Percentiles rank a stretch among this genome's conserved stretches.
Evolutionary conservation across 2,888 invertebrate genomes (phyloP).

Genomic region (Lepidonotus clava): DNA sequence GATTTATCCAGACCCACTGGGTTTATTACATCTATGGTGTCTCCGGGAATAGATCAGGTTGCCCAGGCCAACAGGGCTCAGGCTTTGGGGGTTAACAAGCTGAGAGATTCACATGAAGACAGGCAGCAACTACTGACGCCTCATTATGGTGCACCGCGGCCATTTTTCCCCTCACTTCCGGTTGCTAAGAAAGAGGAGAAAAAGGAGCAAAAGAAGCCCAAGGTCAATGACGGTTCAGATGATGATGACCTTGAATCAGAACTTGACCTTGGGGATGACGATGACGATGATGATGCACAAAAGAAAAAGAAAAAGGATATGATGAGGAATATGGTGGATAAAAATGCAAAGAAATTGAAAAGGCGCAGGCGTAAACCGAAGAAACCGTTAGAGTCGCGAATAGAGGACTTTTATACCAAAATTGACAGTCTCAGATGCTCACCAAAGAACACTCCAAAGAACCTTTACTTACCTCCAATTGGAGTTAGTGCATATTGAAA

Average conservation of each 20-base stretch:
- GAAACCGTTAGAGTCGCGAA: conserved; percentile 8
- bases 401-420: not conserved
- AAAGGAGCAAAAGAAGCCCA: not conserved
- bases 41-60: conserved; percentile 13
- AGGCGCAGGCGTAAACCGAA: not conserved
- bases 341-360: conserved; percentile 10
- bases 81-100: not conserved
- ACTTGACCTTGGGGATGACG: not conserved
- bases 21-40: conserved; percentile 14
- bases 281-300: not conserved
- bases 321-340: conserved; percentile 36
- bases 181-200: not conserved
- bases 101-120: not conserved
- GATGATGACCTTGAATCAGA: conserved; percentile 17
- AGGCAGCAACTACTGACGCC: not conserved
- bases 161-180: not conserved
- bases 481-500: not conserved
- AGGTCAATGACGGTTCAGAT: not conserved
- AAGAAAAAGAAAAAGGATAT: conserved; percentile 14
- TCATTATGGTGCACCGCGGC: not conserved
- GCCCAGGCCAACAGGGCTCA: conserved; percentile 27
- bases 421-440: not conserved
- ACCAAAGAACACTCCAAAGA: not conserved
- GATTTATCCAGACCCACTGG: not conserved
- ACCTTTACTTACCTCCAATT: not conserved